These are phyloP conservation scores for Platorchestia sp. DNA, from an alignment of 1,140 invertebrate species.

Conservation along the genomic window DNA sequence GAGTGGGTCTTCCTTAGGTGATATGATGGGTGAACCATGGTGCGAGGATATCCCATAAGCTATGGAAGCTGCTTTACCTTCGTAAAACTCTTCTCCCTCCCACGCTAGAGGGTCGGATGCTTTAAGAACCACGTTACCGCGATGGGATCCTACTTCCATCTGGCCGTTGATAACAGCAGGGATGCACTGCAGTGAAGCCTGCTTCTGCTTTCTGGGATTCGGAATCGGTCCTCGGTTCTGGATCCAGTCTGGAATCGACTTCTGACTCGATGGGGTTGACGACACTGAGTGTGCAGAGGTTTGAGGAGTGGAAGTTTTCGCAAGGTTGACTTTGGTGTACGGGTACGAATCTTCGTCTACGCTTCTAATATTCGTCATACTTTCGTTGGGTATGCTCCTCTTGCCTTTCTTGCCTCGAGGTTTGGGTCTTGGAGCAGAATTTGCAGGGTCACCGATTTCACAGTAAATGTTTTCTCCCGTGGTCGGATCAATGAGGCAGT, in stretches of 20 bases:
- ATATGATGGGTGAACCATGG: slow-evolving; percentile 9
- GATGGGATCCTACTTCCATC: background rate
- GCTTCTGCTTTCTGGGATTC: slow-evolving; percentile 21
- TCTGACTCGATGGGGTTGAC: background rate
- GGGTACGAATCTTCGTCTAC: background rate
- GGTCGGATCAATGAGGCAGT: background rate
- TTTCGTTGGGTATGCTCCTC: background rate
- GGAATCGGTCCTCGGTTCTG: slow-evolving; percentile 7
- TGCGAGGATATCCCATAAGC: slow-evolving; percentile 23
- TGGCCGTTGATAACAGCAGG: background rate
- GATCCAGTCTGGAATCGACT: slow-evolving; percentile 27
- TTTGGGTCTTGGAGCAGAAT: background rate
- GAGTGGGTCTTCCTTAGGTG: background rate
- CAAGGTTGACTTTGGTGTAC: background rate
- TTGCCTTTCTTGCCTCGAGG: slow-evolving; percentile 24
- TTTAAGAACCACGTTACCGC: background rate
- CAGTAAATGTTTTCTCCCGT: slow-evolving; percentile 42
- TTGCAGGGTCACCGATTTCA: background rate
- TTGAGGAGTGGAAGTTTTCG: background rate
- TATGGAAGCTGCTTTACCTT: slow-evolving; percentile 38
- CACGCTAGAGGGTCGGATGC: background rate
- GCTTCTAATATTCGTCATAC: background rate
- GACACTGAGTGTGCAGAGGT: background rate
- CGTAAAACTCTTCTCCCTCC: slow-evolving; percentile 45
- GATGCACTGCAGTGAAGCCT: background rate